Conservation (phyloP, 2,113 vertebrate genomes). For the Ciconia maguari region DNA sequence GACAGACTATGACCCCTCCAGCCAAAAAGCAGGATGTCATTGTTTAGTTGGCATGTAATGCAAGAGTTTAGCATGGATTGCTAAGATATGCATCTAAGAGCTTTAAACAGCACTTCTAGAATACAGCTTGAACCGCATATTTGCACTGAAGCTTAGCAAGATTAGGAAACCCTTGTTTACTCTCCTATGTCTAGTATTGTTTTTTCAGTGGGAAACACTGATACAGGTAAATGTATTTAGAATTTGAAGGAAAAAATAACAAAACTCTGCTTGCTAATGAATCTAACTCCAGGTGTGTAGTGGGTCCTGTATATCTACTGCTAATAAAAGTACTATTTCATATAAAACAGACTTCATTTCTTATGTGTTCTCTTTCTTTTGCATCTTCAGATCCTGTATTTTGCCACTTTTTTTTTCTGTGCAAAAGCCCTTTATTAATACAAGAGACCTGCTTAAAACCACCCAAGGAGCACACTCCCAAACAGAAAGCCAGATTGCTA, state of each 20-base stretch:
- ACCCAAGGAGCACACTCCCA: neutral
- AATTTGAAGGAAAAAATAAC: neutral
- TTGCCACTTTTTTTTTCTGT: neutral
- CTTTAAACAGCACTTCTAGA: neutral
- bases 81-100: neutral
- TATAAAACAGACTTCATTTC: neutral
- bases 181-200: neutral
- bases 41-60: neutral
- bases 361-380: neutral
- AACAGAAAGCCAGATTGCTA: neutral
- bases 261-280: neutral
- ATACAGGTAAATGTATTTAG: neutral
- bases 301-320: neutral
- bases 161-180: neutral
- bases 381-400: neutral
- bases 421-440: neutral
- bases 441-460: neutral
- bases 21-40: neutral
- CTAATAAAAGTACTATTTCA: neutral
- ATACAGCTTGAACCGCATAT: neutral
- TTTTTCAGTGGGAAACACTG: neutral
- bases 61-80: neutral
- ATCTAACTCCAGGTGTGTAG: neutral
- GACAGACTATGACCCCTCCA: neutral
- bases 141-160: conserved; percentile 7